A percentile compares a stretch with the other conserved stretches of the same genome.
Conservation (phyloP, 1,140 invertebrate genomes). For the Drosophila kohkoa region DNA sequence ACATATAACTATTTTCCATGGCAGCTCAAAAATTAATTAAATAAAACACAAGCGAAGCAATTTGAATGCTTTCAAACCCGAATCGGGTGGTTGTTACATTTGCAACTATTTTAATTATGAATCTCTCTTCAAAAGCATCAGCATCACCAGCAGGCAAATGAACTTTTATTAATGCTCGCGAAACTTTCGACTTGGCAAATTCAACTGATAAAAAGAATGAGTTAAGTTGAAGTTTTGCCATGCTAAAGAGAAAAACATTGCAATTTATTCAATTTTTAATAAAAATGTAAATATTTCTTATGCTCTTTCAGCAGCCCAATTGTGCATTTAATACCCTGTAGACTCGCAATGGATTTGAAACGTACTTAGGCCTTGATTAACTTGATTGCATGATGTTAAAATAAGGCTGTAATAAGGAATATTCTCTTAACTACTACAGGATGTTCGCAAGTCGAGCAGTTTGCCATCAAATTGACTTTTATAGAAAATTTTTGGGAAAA, state of each 20-base stretch:
- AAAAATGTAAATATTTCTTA: slow-evolving; percentile 74
- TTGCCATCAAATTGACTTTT: slow-evolving; percentile 13
- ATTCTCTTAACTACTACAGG: not conserved
- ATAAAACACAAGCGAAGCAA: slow-evolving; percentile 27
- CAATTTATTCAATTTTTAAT: slow-evolving; percentile 76
- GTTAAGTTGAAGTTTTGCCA: not conserved
- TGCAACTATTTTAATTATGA: slow-evolving; percentile 79
- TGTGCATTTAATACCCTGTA: slow-evolving; percentile 34
- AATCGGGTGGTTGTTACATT: slow-evolving; percentile 44
- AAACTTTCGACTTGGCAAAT: slow-evolving; percentile 54
- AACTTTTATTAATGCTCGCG: slow-evolving; percentile 66
- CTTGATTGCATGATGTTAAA: not conserved
- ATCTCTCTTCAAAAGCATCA: slow-evolving; percentile 36
- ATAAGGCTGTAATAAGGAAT: not conserved
- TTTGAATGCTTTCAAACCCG: not conserved
- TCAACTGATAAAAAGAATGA: slow-evolving; percentile 62
- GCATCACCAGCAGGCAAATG: slow-evolving; percentile 54
- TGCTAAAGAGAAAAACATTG: slow-evolving; percentile 33
- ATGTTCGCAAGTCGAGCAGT: not conserved
- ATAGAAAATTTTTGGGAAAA: slow-evolving; percentile 43
- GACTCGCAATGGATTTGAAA: not conserved
- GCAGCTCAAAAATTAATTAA: slow-evolving; percentile 52
- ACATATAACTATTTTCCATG: slow-evolving; percentile 15
- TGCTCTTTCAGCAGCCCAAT: slow-evolving; percentile 31
- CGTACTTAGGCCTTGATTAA: not conserved